Conservation (phyloP, 2,797 vertebrate genomes). For the Syndactyla subalaris region DNA sequence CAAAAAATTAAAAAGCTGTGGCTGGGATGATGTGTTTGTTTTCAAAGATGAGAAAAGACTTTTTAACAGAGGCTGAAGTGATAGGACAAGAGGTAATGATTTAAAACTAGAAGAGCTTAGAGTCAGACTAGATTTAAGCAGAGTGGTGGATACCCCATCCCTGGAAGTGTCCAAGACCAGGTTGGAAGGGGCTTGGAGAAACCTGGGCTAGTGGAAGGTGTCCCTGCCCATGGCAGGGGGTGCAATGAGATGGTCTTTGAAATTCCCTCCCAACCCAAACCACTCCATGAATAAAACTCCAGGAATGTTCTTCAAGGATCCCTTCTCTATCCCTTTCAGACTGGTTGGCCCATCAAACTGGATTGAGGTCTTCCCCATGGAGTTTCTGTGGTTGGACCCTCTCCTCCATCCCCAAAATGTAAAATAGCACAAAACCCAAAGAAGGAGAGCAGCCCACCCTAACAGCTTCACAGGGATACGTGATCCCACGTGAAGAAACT, state of each 20-base stretch:
- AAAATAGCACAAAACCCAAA: neutral
- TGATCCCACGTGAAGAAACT: neutral
- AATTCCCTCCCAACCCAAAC: neutral
- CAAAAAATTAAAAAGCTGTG: neutral
- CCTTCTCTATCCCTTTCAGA: neutral
- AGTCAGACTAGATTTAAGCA: neutral
- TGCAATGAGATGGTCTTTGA: neutral
- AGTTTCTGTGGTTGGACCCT: neutral
- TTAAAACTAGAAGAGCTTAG: neutral
- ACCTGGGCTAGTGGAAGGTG: neutral
- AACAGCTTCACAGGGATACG: neutral
- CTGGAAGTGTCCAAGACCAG: neutral
- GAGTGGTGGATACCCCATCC: neutral
- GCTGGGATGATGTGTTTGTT: neutral
- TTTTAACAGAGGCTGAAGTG: neutral
- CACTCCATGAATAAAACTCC: neutral
- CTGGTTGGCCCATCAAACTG: neutral
- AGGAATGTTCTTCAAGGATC: neutral
- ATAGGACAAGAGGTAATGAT: neutral
- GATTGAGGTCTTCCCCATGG: accelerated
- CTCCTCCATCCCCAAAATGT: neutral
- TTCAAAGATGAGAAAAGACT: neutral
- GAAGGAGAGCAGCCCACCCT: neutral
- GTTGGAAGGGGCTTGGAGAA: neutral
- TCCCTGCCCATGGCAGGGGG: neutral